These are phyloP conservation scores for Girardinichthys multiradiatus DNA, from an alignment of 2,113 vertebrate genomes.

Conservation along the genomic window DNA sequence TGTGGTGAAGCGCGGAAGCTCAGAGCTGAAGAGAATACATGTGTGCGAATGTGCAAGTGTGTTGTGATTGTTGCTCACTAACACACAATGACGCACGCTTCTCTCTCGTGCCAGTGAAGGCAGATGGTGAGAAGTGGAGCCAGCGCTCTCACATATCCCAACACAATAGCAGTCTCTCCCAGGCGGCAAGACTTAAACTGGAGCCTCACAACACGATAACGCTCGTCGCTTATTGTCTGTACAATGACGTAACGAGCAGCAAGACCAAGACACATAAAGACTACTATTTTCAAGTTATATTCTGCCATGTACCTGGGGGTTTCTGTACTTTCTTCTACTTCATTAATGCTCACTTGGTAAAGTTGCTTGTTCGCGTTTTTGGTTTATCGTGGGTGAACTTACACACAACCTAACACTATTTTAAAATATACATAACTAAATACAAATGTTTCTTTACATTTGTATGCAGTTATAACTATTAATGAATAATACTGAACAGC, in stretches of 20 bases:
- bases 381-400: background rate
- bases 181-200: constrained; percentile 50
- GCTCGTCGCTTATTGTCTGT: constrained; percentile 24
- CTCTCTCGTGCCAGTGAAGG: constrained; percentile 70
- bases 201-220: constrained; percentile 51
- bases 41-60: constrained; percentile 9
- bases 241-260: constrained; percentile 32
- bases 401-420: background rate
- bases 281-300: constrained; percentile 16
- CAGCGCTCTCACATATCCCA: constrained; percentile 70
- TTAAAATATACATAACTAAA: background rate
- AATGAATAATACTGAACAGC: no score
- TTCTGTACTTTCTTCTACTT: background rate
- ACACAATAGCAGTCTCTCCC: constrained; percentile 71
- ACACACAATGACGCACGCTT: constrained; percentile 52
- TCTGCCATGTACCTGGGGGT: background rate
- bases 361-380: background rate
- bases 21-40: constrained; percentile 19
- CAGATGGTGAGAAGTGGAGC: constrained; percentile 81
- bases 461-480: no score
- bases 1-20: constrained; percentile 25
- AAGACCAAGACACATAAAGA: constrained; percentile 8
- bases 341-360: background rate
- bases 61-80: constrained; percentile 34
- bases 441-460: background rate